phyloP scores from a whole-genome alignment of 1,140 invertebrate genomes.

The Scaptomyza hsui region DNA sequence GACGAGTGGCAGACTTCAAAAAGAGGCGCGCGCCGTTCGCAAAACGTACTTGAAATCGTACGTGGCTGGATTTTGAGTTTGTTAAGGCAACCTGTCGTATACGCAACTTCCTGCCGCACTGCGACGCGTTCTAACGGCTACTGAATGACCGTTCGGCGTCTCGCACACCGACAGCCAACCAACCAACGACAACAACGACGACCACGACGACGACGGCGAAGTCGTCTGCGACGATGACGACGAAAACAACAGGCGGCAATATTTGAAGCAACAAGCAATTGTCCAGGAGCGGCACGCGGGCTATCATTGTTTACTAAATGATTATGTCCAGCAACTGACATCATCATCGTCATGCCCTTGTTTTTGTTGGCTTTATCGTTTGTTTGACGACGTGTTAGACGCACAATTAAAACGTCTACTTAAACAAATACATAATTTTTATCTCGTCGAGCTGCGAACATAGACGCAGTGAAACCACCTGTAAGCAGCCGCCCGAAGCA shows the following conservation, averaged over 20 bases:
- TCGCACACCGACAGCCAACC: conserved; percentile 46
- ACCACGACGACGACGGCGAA: conserved; percentile 45
- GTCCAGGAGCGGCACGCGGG: conserved; percentile 39
- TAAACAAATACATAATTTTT: conserved; percentile 60
- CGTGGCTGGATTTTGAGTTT: conserved; percentile 3
- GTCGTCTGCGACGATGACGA: conserved; percentile 36
- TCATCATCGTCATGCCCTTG: too few relatives aligned
- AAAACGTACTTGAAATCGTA: conserved; percentile 11
- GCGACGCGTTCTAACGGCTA: conserved; percentile 75
- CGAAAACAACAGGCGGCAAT: conserved; percentile 33
- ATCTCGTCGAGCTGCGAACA: conserved; percentile 45
- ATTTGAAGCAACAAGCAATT: conserved; percentile 52
- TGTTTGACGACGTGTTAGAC: conserved; percentile 52
- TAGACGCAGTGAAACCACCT: conserved; percentile 63
- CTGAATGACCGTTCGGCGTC: conserved; percentile 55
- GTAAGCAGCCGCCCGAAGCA: conserved; percentile 39
- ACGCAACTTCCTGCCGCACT: conserved; percentile 77
- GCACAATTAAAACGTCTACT: conserved; percentile 65
- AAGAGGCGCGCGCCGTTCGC: conserved; percentile 43
- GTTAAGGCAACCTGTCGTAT: conserved; percentile 62
- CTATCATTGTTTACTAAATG: background rate
- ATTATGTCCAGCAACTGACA: conserved; percentile 13
- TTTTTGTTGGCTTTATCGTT: background rate
- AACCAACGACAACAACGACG: conserved; percentile 10
- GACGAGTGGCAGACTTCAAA: conserved; percentile 15